Conservation (phyloP, 2,113 vertebrate species). For the Dicrurus megarhynchus region DNA sequence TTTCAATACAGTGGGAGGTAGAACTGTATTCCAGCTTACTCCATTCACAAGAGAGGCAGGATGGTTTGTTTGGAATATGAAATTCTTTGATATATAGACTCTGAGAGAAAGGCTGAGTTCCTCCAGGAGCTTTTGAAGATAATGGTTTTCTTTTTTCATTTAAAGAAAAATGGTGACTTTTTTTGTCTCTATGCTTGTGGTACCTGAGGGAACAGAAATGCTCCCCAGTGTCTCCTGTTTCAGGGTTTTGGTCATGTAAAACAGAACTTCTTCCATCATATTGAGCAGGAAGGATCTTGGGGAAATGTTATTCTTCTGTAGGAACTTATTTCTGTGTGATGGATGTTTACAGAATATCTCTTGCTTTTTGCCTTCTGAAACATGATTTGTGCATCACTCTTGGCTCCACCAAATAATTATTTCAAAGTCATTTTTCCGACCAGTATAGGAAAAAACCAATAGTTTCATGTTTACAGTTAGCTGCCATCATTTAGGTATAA, state of each 20-base stretch:
- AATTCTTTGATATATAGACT: background rate
- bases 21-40: background rate
- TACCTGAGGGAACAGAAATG: background rate
- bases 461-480: background rate
- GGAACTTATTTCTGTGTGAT: background rate
- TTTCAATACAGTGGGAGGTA: background rate
- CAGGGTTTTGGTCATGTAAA: background rate
- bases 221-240: background rate
- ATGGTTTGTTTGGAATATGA: background rate
- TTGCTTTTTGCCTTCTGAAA: background rate
- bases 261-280: background rate
- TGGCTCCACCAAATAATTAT: background rate
- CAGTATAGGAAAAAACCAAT: background rate
- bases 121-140: background rate
- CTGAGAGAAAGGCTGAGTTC: background rate
- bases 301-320: background rate
- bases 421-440: background rate
- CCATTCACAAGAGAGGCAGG: background rate
- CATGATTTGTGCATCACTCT: background rate
- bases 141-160: background rate
- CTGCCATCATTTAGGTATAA: background rate
- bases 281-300: background rate
- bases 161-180: background rate
- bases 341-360: background rate
- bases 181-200: background rate